Evolutionary conservation across 2,888 invertebrate genomes (phyloP), one percentile per base, ranked within the genome.

Genomic region (Protodeltote pygarga): DNA sequence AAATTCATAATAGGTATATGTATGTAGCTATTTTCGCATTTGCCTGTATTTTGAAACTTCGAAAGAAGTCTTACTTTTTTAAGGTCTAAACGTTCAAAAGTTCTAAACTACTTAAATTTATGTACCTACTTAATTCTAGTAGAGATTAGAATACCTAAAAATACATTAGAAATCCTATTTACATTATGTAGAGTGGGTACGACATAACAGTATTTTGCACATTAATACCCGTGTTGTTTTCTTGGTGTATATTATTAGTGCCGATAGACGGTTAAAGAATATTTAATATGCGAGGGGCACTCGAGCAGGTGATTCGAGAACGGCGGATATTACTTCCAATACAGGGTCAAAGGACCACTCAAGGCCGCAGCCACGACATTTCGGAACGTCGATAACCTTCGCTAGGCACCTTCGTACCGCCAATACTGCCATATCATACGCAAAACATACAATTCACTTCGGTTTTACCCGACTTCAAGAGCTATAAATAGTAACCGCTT

Each of bases 271-370:
- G 73, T 73, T 74, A 63, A 61, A 60, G 45, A 63, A 71, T 62
- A 61, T 52, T 54, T 45, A 54, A 48, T 65, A 65, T 65, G 65
- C 70, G 71, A 67, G 85, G 75, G 83, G 83, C 82, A 77, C 82
- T 75, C 77, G 59, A 71, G 83, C 88, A 89, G 87, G 89, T 89
- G 87, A 80, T 71, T 72, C 62, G 69, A 69, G 66, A 71, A 60
- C 75, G 65, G 66, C 81, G 77, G 77, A 74, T 77, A 77, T 77
- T 72, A 79, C 73, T 77, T 73, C 80, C 75, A 77, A 69, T 68
- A 65, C 70, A 77, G 80, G 89, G 85, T 90, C 89, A 89, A 86
- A 85, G 85, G 87, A 89, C 90, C 72, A 58, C 66, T 75, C 89
- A 89, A 90, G 89, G 90, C 82, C 82, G 70, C 57, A 71, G 69